Conservation (phyloP, 2,113 vertebrate genomes). For the Hyperoodon ampullatus region DNA sequence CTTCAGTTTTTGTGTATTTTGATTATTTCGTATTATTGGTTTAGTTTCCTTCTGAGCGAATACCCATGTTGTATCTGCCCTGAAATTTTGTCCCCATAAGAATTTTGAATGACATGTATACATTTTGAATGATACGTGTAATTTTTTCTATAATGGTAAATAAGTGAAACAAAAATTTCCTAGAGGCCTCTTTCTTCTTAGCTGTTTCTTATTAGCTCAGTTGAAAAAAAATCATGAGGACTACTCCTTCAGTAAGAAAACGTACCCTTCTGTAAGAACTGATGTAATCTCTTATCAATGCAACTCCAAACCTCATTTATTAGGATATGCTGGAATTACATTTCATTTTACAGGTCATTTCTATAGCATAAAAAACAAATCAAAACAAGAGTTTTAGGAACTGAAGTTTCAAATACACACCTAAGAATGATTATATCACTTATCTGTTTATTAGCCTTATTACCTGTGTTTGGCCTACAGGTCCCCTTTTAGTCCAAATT, state of each 20-base stretch:
- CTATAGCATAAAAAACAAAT: neutral
- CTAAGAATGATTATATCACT: neutral
- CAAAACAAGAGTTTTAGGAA: neutral
- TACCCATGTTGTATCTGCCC: neutral
- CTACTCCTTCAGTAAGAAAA: neutral
- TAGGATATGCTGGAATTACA: neutral
- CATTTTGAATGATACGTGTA: neutral
- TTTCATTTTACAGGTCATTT: constrained; percentile 69
- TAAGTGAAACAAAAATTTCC: neutral
- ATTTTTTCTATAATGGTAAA: neutral
- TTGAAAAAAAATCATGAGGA: neutral
- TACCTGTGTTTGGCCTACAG: neutral
- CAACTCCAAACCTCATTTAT: neutral
- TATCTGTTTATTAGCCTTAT: neutral
- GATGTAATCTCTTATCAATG: neutral
- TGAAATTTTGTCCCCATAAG: neutral
- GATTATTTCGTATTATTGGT: neutral
- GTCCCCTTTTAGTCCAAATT: neutral
- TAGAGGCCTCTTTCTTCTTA: neutral
- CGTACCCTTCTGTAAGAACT: neutral
- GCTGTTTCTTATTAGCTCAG: neutral
- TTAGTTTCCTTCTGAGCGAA: neutral
- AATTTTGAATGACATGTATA: neutral
- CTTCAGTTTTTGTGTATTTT: neutral
- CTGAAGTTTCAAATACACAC: neutral